Base-by-base conservation (phyloP, 2,888 invertebrate genomes). In the Scaptomyza flava region DNA sequence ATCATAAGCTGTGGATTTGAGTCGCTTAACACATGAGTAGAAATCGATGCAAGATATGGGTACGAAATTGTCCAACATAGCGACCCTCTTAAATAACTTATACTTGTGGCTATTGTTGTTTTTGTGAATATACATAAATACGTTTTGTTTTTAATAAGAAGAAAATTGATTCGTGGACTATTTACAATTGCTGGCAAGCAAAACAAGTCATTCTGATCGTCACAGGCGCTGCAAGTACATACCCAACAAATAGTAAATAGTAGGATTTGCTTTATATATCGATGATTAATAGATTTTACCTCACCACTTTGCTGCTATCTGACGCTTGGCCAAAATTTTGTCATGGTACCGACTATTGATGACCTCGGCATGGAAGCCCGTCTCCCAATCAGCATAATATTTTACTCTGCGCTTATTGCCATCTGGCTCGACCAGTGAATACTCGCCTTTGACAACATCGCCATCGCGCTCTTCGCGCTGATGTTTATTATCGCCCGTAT, bases 371-470 rank as follows among this genome's bases (percentile, higher is more conserved):
- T 95, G 95, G 93, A 96, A 96, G 86, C 96, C 96, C 80, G 95
- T 95, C 91, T 95, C 94, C 95, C 95, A 96, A 91, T 96, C 96
- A 60, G 96, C 96, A 61, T 94, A 94, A 91, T 96, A 96, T 91
- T 95, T 94, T 63, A 96, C 96, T 2, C 95, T 96, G 75, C 96
- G 93, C 61, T 95, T 94, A 71, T 95, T 95, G 61, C 96, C 96
- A 92, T 96, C 95, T 47, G 95, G 95, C 90, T 96, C 96, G 68
- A 95, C 94, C 83, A 94, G 91, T 11, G 94, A 94, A 89, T 94
- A 94, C 87, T 94, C 94, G 90, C 96, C 96, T 91, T 93, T 94
- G 27, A 96, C 95, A 38, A 95, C 94, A 89, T 96, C 96, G 2
- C 96, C 96, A 72, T 95, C 95, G 12, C 95, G 93, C 84, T 95